Evolutionary conservation across 2,113 vertebrate species (phyloP), one percentile per base, ranked within the genome.

Genomic region (Zapornia atra): DNA sequence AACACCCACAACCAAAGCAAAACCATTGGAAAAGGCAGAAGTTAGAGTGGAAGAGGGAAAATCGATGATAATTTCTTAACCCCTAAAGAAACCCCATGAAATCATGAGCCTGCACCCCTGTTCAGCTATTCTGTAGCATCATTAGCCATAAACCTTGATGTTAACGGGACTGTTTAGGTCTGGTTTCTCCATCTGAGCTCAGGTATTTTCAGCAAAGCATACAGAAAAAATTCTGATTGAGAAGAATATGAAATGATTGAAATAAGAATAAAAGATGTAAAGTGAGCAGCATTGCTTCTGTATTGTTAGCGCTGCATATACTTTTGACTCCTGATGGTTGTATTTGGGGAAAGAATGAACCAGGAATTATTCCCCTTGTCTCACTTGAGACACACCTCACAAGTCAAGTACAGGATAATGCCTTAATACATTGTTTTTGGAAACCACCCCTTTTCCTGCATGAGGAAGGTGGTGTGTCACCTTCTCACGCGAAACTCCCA

Each of bases 51-150:
- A 51, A 78, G 12, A 3, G 4, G 1, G 9, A 24, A 63, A 75
- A 75, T 12, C 14, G 40, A 20, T 50, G 26, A 75, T 3, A 36
- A 22, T 4, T 71, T 79, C 21, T 42, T 72, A 44, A 48, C 0
- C 2, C 19, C 18, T 57, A 10, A 86, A 72, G n/a, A 82, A 59
- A 50, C 0, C 1, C 31, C 31, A 4, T 6, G 6, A 73, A 46
- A 88, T 59, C 10, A 22, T 0, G 0, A 85, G 19, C 17, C 36
- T 66, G 51, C 2, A 1, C 6, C 46, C 33, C 42, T 57, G 5
- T 13, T 51, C 46, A 50, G 14, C 59, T 69, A 31, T 33, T 33
- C 25, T 57, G 54, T 9, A 68, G 34, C 18, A 44, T 6, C 70
- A 33, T 42, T 48, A 81, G 24, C 14, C 31, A 69, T 15, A 86